phyloP scores from a whole-genome alignment of 2,113 vertebrate genomes.

The Electrona antarctica region DNA sequence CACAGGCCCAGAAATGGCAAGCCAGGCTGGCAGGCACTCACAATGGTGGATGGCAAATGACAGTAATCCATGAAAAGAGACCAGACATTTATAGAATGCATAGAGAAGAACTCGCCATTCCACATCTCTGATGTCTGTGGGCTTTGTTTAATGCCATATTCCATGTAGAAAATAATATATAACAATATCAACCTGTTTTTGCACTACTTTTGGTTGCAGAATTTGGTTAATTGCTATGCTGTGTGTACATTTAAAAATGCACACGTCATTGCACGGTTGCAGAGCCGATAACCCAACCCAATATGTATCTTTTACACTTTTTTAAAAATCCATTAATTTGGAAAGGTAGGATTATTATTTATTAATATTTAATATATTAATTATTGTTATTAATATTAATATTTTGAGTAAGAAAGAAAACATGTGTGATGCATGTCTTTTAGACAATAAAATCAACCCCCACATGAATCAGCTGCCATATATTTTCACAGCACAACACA shows the following conservation, averaged over 20 bases:
- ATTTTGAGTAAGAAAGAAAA: background rate
- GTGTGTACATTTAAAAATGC: conserved; percentile 1
- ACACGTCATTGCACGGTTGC: too few species aligned
- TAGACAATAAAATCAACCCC: background rate
- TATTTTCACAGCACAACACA: conserved; percentile 8
- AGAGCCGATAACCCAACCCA: too few species aligned
- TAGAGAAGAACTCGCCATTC: conserved; percentile 65
- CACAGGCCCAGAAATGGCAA: conserved; percentile 81
- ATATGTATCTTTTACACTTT: too few species aligned
- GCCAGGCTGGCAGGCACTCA: conserved; percentile 76
- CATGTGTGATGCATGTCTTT: conserved; percentile 15
- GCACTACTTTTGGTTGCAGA: conserved; percentile 39
- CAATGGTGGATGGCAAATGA: conserved; percentile 75
- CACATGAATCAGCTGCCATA: too few species aligned
- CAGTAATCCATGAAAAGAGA: conserved; percentile 79
- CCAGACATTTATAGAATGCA: conserved; percentile 77
- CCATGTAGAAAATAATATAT: conserved; percentile 45
- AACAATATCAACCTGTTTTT: conserved; percentile 55
- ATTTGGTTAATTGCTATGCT: conserved; percentile 45
- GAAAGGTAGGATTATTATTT: too few species aligned
- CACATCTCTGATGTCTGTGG: conserved; percentile 67
- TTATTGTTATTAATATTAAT: too few species aligned
- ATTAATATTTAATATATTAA: too few species aligned
- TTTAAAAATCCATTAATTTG: too few species aligned
- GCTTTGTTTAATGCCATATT: conserved; percentile 57